These are phyloP conservation scores for Calephelis nemesis DNA, from an alignment of 1,140 invertebrate genomes.

Conservation along the genomic window DNA sequence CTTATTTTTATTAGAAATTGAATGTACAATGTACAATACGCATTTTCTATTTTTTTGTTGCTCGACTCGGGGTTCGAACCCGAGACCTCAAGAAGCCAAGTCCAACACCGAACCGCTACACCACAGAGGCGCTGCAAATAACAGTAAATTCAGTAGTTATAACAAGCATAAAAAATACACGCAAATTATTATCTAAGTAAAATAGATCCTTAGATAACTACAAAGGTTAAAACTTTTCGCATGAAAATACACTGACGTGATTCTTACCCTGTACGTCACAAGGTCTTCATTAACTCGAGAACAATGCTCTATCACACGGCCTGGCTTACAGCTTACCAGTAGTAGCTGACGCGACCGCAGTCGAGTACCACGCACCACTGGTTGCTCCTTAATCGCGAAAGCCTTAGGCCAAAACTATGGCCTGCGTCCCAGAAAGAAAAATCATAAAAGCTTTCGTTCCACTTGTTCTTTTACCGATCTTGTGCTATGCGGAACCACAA, in stretches of 20 bases:
- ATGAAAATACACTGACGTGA: slow-evolving; percentile 16
- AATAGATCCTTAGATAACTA: slow-evolving; percentile 11
- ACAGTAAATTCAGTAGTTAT: too few relatives aligned
- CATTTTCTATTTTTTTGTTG: too few relatives aligned
- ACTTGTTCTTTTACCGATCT: slow-evolving; percentile 43
- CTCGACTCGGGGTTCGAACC: too few relatives aligned
- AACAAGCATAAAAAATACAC: too few relatives aligned
- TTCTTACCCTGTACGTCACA: slow-evolving; percentile 34
- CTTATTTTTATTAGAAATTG: too few relatives aligned
- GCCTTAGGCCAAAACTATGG: slow-evolving; percentile 45
- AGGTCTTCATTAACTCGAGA: slow-evolving; percentile 40
- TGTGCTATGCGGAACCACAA: slow-evolving; percentile 63
- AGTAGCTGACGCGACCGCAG: slow-evolving; percentile 59
- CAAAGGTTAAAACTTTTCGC: slow-evolving; percentile 9
- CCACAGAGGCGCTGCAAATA: too few relatives aligned
- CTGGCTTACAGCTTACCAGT: slow-evolving; percentile 36
- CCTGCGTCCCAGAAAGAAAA: slow-evolving; percentile 45
- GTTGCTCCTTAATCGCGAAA: slow-evolving; percentile 30
- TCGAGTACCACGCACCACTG: slow-evolving; percentile 66
- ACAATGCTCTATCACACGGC: slow-evolving; percentile 68
- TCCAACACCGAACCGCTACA: too few relatives aligned
- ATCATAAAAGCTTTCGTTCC: slow-evolving; percentile 44
- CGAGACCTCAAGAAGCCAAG: too few relatives aligned
- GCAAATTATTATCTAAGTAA: background rate
- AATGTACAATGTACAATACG: too few relatives aligned